Evolutionary conservation across 2,888 invertebrate genomes (phyloP).

Genomic region (Harmothoe impar): DNA sequence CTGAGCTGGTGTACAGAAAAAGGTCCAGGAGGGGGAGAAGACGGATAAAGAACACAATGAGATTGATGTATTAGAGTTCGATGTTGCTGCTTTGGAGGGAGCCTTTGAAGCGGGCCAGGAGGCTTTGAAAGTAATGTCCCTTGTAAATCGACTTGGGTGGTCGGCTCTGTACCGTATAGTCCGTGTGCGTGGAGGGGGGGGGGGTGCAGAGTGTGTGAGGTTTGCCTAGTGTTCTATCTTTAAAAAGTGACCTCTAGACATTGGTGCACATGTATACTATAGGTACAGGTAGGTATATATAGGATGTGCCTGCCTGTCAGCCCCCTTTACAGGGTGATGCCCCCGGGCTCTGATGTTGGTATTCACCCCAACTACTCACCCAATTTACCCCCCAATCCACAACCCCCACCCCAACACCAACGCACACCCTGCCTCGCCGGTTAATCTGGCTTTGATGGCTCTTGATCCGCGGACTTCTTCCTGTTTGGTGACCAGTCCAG

Average conservation of each 20-base stretch:
- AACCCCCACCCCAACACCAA: not conserved
- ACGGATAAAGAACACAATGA: not conserved
- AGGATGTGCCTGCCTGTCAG: not conserved
- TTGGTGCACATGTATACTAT: no score
- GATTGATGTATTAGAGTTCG: constrained; percentile 26
- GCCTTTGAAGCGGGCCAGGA: no score
- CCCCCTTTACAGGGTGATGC: not conserved
- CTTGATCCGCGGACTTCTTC: constrained; percentile 49
- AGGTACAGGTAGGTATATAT: not conserved
- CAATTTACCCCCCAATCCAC: not conserved
- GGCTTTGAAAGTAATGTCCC: no score
- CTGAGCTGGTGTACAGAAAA: not conserved
- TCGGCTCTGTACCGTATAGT: not conserved
- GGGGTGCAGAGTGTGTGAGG: not conserved
- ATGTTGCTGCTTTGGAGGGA: not conserved
- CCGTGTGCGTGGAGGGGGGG: not conserved
- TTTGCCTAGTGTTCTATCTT: no score
- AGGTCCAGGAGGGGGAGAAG: not conserved
- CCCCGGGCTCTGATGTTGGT: no score
- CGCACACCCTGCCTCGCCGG: not conserved
- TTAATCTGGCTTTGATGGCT: constrained; percentile 52
- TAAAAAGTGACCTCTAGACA: no score
- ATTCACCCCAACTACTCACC: not conserved
- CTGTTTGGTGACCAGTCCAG: constrained; percentile 24
- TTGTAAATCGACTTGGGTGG: no score